Base-by-base conservation (phyloP, 2,888 invertebrate species). In the Andrena chrysosceles region DNA sequence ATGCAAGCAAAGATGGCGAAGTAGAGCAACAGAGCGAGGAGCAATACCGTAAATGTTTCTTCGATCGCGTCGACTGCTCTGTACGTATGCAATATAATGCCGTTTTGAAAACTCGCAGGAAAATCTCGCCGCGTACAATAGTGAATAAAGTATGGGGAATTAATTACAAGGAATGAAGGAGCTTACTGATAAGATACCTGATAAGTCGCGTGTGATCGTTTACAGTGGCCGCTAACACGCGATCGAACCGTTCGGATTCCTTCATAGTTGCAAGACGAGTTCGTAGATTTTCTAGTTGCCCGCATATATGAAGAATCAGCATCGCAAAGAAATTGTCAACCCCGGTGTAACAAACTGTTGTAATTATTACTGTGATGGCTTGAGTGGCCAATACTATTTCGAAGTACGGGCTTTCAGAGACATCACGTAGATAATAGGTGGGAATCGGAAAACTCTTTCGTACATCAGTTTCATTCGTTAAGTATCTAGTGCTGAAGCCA, bases 281-380 rank as follows among this genome's bases (percentile, higher is more conserved):
- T 23, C 29, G 64, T 1, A 84, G 77, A 33, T 74, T 84, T 33
- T 81, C 74, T 52, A 84, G 29, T 54, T 84, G 81, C 0, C 68
- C 74, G 16, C 56, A 68, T 8, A 84, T 54, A 20, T 77, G 77
- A 48, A 84, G n/a, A 7, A 84, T 59, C 13, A 67, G 2, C 2
- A 73, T 3, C 29, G 62, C 73, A 31, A 84, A 59, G 10, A 84
- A 74, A 26, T 23, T 70, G 2, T 77, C 76, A 2, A 76, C 56
- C 2, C 66, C 67, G 0, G 66, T 20, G 49, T 80, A 84, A 59
- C 69, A 52, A 52, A 52, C 5, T 0, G 10, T 2, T 2, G 54
- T 0, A 2, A 52, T 10, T 6, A 0, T 0, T 1, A 83, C 1
- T 7, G 26, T 26, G 7, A 23, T 52, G 2, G n/a, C 13, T 63